Evolutionary conservation across 2,113 vertebrate species (phyloP).

Genomic region (Pontoporia blainvillei): DNA sequence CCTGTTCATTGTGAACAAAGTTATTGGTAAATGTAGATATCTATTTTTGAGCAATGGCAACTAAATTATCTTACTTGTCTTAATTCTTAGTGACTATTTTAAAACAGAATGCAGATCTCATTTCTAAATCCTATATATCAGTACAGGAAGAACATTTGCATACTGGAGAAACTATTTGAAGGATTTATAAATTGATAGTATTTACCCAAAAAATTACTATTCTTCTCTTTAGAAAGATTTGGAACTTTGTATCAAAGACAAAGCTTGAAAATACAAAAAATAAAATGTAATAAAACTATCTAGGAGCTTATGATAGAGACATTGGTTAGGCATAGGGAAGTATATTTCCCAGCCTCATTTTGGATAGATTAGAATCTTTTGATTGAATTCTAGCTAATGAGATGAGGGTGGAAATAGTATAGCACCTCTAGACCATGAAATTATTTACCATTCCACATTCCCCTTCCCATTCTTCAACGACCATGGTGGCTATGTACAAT

Average conservation of each 20-base stretch:
- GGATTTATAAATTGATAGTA: not conserved
- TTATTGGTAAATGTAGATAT: not conserved
- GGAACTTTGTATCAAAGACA: not conserved
- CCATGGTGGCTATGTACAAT: rapidly evolving
- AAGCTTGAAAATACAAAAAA: not conserved
- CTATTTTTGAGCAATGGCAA: not conserved
- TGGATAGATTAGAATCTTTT: not conserved
- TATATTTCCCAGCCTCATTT: not conserved
- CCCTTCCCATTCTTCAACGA: not conserved
- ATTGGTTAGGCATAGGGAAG: not conserved
- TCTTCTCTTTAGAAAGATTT: not conserved
- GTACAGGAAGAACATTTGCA: not conserved
- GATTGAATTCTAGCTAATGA: not conserved
- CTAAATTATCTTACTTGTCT: not conserved
- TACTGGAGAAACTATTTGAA: not conserved
- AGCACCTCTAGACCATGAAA: not conserved
- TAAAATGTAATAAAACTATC: not conserved
- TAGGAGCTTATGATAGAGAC: not conserved
- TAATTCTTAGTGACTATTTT: not conserved
- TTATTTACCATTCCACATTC: rapidly evolving
- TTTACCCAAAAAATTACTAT: not conserved
- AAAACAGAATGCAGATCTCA: not conserved
- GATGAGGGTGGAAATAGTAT: not conserved
- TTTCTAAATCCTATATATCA: not conserved
- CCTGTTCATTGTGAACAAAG: not conserved